Evolutionary conservation across 2,888 invertebrate genomes (phyloP).

Genomic region (Anorthoa munda): DNA sequence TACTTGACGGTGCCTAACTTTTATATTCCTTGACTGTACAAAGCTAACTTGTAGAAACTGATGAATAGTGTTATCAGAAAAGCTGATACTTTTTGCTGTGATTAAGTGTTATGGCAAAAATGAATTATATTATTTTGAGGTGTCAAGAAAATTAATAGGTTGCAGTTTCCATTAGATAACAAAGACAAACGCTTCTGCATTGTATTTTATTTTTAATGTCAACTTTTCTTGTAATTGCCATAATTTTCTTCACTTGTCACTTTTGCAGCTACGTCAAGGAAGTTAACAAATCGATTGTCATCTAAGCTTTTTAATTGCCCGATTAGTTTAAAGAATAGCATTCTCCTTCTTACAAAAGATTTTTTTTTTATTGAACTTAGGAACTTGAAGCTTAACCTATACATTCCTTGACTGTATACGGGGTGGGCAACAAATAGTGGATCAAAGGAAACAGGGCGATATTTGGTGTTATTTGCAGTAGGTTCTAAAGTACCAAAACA

Average conservation of each 20-base stretch:
- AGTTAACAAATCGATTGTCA: conserved; percentile 7
- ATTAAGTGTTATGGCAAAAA: conserved; percentile 15
- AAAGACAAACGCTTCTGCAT: conserved; percentile 14
- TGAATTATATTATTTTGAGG: no score
- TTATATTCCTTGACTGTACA: neutral
- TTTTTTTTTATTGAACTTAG: no score
- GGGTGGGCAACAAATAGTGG: no score
- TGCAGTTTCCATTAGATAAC: conserved; percentile 25
- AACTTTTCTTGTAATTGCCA: neutral
- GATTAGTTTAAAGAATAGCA: neutral
- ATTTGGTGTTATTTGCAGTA: no score
- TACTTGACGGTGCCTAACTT: no score
- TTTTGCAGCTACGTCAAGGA: neutral
- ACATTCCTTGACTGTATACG: no score
- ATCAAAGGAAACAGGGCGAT: no score
- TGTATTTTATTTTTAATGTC: conserved; percentile 4
- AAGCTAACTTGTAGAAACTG: no score
- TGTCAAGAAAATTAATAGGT: conserved; percentile 17
- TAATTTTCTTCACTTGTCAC: conserved; percentile 4
- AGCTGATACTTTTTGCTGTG: conserved; percentile 5
- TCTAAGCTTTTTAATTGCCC: neutral
- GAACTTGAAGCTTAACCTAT: no score
- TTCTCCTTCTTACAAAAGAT: no score
- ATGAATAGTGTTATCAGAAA: neutral
- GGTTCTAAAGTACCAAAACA: no score